Percentiles rank a stretch among this genome's conserved stretches.
Conservation (phyloP, 2,888 invertebrate species). For the Pedicia rivosa region DNA sequence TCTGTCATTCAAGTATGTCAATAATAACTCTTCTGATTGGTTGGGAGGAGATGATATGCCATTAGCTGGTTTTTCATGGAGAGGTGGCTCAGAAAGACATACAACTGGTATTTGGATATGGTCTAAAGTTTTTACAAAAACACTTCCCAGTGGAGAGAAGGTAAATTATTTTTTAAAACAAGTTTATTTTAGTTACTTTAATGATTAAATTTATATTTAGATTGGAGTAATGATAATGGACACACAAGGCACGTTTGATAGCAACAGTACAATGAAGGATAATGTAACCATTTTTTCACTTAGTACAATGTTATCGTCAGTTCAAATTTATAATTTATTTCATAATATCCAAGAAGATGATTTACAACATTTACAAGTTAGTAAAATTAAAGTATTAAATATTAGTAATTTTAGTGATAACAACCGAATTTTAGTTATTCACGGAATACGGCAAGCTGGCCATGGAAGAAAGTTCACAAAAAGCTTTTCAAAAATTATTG, state of each 20-base stretch:
- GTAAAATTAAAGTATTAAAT: neutral
- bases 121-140: conserved; percentile 8
- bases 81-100: conserved; percentile 6
- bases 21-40: conserved; percentile 1
- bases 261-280: conserved; percentile 3
- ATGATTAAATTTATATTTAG: no score
- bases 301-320: conserved; percentile 9
- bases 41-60: conserved; percentile 4
- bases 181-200: no score
- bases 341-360: conserved; percentile 8
- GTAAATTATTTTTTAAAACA: no score
- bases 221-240: conserved; percentile 9
- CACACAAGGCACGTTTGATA: conserved; percentile 9
- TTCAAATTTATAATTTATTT: conserved; percentile 7
- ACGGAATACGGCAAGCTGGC: conserved; percentile 6
- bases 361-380: conserved; percentile 8
- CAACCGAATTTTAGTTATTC: conserved; percentile 1
- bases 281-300: conserved; percentile 8
- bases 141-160: conserved; percentile 2
- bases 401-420: neutral
- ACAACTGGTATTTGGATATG: conserved; percentile 8
- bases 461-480: neutral
- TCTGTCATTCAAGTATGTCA: neutral
- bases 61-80: conserved; percentile 7
- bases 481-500: conserved; percentile 6